Conservation (phyloP, 2,888 invertebrate species). For the Thecophora atra region DNA sequence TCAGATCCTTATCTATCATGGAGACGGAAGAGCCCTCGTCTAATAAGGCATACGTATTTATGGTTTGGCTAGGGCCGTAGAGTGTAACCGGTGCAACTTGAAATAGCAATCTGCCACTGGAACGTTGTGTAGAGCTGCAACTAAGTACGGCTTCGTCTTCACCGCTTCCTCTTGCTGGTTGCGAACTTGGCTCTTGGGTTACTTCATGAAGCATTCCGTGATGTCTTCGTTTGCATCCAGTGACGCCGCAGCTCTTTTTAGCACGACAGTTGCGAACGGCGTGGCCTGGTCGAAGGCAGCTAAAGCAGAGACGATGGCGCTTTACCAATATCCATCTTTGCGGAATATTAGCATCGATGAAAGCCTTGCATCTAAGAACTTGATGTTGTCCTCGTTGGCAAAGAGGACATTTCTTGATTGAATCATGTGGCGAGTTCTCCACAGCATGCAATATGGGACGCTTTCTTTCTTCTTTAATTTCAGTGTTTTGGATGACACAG, state of each 20-base stretch:
- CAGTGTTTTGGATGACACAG: not conserved
- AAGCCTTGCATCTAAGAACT: not conserved
- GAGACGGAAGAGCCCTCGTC: not conserved
- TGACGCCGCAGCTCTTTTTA: not conserved
- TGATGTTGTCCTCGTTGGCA: not conserved
- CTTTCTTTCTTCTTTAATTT: not conserved
- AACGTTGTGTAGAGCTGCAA: too few relatives aligned
- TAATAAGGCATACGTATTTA: not conserved
- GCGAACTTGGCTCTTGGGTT: not conserved
- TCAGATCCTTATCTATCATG: not conserved
- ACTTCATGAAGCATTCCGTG: not conserved
- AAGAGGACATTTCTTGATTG: not conserved
- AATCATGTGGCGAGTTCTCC: not conserved
- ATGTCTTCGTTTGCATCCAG: not conserved
- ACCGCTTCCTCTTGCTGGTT: too few relatives aligned
- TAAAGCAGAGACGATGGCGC: not conserved
- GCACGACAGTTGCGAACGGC: not conserved
- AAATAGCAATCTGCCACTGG: too few relatives aligned
- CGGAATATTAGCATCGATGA: too few relatives aligned
- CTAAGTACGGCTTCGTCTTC: too few relatives aligned
- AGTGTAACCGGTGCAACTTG: too few relatives aligned
- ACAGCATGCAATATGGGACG: not conserved
- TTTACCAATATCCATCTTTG: too few relatives aligned
- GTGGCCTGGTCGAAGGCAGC: not conserved
- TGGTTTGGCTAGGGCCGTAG: not conserved